Evolutionary conservation across 2,113 vertebrate genomes (phyloP).

Genomic region (Caloenas nicobarica): DNA sequence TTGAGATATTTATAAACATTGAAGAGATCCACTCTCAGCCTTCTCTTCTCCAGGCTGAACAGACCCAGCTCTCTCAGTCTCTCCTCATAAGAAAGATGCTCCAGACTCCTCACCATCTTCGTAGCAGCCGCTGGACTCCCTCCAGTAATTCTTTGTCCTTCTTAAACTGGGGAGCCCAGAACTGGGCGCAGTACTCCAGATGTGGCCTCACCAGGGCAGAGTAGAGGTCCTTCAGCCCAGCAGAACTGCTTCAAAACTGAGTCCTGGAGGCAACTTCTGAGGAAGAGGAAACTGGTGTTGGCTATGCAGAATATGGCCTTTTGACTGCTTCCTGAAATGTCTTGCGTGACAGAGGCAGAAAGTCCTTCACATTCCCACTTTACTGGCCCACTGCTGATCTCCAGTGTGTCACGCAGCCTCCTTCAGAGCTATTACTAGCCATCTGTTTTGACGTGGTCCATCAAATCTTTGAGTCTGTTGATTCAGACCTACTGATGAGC

Average conservation of each 20-base stretch:
- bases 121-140: too few relatives aligned
- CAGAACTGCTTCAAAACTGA: background rate
- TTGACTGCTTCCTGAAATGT: background rate
- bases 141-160: too few relatives aligned
- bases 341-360: background rate
- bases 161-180: too few relatives aligned
- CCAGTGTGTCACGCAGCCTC: background rate
- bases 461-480: background rate
- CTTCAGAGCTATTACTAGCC: background rate
- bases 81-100: too few relatives aligned
- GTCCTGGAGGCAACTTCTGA: background rate
- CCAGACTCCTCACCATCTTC: too few relatives aligned
- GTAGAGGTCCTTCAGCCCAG: background rate
- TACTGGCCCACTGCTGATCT: background rate
- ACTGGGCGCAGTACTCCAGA: too few relatives aligned
- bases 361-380: background rate
- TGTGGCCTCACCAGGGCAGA: too few relatives aligned
- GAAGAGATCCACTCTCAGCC: too few relatives aligned
- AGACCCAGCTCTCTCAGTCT: too few relatives aligned
- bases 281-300: rapidly evolving
- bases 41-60: too few relatives aligned
- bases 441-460: background rate
- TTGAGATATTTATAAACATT: too few relatives aligned
- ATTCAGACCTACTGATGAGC: background rate
- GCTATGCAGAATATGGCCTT: background rate